These are phyloP conservation scores for Suncus etruscus DNA, from an alignment of 2,113 vertebrate genomes.

Conservation along the genomic window DNA sequence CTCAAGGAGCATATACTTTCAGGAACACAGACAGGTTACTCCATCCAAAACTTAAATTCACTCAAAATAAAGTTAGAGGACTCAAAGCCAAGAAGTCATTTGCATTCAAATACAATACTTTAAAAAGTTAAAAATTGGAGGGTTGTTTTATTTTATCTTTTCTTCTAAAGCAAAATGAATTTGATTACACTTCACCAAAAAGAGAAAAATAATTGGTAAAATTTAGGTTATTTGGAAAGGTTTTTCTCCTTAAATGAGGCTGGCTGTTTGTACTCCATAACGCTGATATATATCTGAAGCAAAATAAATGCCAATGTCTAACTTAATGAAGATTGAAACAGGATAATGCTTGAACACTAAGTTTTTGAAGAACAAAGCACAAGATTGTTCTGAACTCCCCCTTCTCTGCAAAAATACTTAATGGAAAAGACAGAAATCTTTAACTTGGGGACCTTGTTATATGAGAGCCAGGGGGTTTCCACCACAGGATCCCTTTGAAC, in stretches of 20 bases:
- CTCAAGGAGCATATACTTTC: not conserved
- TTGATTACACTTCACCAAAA: not conserved
- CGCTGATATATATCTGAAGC: constrained; percentile 57
- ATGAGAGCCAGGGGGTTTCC: not conserved
- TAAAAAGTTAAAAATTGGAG: not conserved
- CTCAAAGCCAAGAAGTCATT: not conserved
- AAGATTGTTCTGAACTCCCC: not conserved
- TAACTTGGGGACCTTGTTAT: not conserved
- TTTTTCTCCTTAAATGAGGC: constrained; percentile 48
- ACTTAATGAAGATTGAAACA: constrained; percentile 50
- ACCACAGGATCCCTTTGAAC: not conserved
- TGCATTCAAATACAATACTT: constrained; percentile 5
- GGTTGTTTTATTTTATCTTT: not conserved
- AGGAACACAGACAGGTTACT: not conserved
- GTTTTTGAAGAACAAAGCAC: constrained; percentile 41
- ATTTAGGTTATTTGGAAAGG: constrained; percentile 37
- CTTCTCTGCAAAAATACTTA: not conserved
- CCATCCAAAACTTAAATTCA: not conserved
- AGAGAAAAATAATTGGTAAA: not conserved
- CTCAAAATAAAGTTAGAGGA: not conserved
- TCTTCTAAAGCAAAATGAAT: constrained; percentile 26
- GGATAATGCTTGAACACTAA: constrained; percentile 10
- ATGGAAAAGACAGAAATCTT: not conserved
- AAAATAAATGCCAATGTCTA: constrained; percentile 63
- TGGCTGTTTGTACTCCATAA: not conserved